Base-by-base conservation (phyloP, 92 coral and sea anemone genomes). In the Epizoanthus stellaris region DNA sequence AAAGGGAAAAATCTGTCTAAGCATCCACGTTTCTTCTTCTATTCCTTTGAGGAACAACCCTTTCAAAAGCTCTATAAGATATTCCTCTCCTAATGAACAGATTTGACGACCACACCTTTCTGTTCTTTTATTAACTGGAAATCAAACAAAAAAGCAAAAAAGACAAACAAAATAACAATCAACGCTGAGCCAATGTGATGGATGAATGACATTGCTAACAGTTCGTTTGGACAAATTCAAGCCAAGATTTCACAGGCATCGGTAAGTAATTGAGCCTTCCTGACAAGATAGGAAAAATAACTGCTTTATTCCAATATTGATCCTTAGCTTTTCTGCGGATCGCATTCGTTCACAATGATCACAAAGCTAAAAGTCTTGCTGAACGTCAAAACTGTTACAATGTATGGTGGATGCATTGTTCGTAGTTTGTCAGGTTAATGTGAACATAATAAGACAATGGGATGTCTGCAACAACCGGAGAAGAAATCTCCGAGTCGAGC, bases 151-250 rank as follows among this genome's bases (percentile, higher is more conserved):
- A 56, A 14, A 75, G 56, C 64, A 57, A 36, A 57, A 17, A 10
- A 15, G 40, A 53, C 38, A 36, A 54, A 40, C 49, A 39, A 60
- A 61, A 3, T 9, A 77, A 39, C 12, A 59, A 14, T 77, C 45
- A 65, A 52, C 61, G 53, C 19, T 39, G n/a, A 76, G 6, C 30
- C 52, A 42, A 77, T 34, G 20, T 19, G 83, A 63, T 30, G 64
- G 68, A n/a, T 19, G 19, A 73, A 73, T 58, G 49, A 60, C 40
- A 79, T 62, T 62, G 83, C 73, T 62, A 43, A 70, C 60, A 79
- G 72, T 42, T 64, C 71, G 45, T 11, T 43, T 19, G 83, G 72
- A 62, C 13, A 63, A 15, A 19, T 61, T 43, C 39, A 38, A 77
- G 23, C 19, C 58, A 61, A 43, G 58, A 39, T 6, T 56, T 53